phyloP scores from a whole-genome alignment of 2,113 vertebrate species.

The Ctenodactylus gundi region DNA sequence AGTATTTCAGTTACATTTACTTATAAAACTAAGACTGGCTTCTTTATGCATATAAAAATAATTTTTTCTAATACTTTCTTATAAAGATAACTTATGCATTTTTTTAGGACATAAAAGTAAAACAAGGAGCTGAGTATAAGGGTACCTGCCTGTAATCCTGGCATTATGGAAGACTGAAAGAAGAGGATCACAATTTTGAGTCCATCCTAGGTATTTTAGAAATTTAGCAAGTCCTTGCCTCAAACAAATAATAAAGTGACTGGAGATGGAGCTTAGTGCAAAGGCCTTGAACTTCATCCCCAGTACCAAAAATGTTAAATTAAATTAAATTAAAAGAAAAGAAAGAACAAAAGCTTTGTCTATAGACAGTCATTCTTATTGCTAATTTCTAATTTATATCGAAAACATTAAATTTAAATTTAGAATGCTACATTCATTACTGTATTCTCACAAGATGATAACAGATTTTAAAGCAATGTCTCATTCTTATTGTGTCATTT shows the following conservation, averaged over 20 bases:
- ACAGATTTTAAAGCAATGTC: not conserved
- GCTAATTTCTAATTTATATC: not conserved
- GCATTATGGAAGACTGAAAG: no score
- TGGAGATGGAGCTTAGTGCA: no score
- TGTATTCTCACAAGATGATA: not conserved
- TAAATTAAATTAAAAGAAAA: no score
- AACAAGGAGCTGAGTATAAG: no score
- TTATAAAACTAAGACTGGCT: not conserved
- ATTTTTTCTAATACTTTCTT: not conserved
- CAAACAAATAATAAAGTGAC: no score
- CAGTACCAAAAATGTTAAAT: no score
- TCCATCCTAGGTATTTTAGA: no score
- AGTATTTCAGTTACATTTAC: not conserved
- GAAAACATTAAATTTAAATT: not conserved
- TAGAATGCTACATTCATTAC: not conserved
- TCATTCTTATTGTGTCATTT: not conserved
- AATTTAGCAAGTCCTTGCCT: no score
- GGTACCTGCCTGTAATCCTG: no score
- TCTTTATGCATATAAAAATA: not conserved
- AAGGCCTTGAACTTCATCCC: no score
- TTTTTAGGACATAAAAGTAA: not conserved
- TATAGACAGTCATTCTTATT: not conserved
- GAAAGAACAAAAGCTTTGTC: not conserved
- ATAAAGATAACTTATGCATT: not conserved
- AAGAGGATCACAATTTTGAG: no score